These are phyloP conservation scores for Belonocnema kinseyi DNA, from an alignment of 1,140 invertebrate species.

Conservation along the genomic window DNA sequence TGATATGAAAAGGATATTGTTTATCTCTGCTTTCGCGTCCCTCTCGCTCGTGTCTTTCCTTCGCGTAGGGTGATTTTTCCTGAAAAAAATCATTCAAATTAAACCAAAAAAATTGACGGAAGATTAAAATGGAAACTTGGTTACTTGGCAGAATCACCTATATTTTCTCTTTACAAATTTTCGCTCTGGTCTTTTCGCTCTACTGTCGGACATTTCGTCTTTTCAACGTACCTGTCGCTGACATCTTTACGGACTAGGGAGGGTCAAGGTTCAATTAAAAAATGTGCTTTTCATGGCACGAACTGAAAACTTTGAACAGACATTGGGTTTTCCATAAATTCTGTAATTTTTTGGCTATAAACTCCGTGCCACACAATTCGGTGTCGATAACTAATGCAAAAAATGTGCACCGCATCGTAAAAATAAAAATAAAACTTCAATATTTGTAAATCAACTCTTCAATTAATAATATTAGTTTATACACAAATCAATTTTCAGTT, in stretches of 20 bases:
- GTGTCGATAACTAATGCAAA: neutral
- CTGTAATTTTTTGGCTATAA: neutral
- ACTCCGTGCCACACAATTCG: constrained; percentile 23
- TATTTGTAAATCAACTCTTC: too few relatives aligned
- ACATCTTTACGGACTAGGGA: constrained; percentile 65
- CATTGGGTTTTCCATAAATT: neutral
- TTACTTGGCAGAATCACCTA: constrained; percentile 56
- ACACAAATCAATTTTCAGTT: too few relatives aligned
- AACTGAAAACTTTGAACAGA: neutral
- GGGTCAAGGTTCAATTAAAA: constrained; percentile 54
- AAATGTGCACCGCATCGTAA: too few relatives aligned
- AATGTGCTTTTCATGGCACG: constrained; percentile 32
- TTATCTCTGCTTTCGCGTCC: constrained; percentile 82
- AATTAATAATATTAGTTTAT: too few relatives aligned
- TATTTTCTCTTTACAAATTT: constrained; percentile 51
- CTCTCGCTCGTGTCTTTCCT: constrained; percentile 81
- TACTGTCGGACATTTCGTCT: constrained; percentile 67
- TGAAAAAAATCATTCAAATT: constrained; percentile 68
- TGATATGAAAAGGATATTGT: constrained; percentile 85
- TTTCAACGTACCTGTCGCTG: constrained; percentile 65
- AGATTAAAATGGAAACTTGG: constrained; percentile 26
- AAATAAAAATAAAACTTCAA: neutral
- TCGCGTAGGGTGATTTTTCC: constrained; percentile 83
- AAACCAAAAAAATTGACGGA: constrained; percentile 5
- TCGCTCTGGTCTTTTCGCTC: constrained; percentile 34